These are phyloP conservation scores for Carposina sasakii DNA, from an alignment of 1,140 invertebrate genomes.

Conservation along the genomic window DNA sequence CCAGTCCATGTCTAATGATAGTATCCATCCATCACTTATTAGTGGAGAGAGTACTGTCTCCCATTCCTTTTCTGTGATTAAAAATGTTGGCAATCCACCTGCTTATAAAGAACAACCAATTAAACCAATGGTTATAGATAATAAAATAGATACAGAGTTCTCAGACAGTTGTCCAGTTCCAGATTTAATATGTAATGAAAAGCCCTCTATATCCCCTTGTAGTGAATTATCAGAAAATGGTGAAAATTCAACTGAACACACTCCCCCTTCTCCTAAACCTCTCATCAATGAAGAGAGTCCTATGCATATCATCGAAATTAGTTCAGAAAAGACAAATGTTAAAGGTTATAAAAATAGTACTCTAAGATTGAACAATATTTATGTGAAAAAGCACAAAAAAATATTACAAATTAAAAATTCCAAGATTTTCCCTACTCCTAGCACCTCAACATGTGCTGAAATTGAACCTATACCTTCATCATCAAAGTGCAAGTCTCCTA, in stretches of 20 bases:
- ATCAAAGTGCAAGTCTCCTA: conserved; percentile 33
- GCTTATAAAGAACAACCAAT: conserved; percentile 38
- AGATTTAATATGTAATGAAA: conserved; percentile 69
- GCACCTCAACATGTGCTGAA: conserved; percentile 21
- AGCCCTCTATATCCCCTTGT: conserved; percentile 68
- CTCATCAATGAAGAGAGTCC: no score
- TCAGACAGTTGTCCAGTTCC: conserved; percentile 60
- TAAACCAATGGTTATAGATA: conserved; percentile 39
- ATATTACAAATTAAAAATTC: conserved; percentile 63
- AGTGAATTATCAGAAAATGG: conserved; percentile 61
- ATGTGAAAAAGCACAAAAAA: conserved; percentile 66
- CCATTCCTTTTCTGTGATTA: conserved; percentile 65
- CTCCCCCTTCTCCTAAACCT: conserved; percentile 39
- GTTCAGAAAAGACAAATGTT: conserved; percentile 12
- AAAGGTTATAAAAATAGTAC: conserved; percentile 7
- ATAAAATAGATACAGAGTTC: conserved; percentile 55
- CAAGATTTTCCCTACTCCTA: conserved; percentile 26
- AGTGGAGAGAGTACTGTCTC: conserved; percentile 38
- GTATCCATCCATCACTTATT: conserved; percentile 28
- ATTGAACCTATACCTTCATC: conserved; percentile 40
- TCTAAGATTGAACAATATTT: conserved; percentile 59
- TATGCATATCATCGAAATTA: conserved; percentile 21
- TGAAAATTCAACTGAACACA: conserved; percentile 51
- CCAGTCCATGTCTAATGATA: conserved; percentile 28
- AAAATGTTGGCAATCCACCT: conserved; percentile 56